These are phyloP conservation scores for Hypena proboscidalis DNA, from an alignment of 2,888 invertebrate genomes.

Conservation along the genomic window DNA sequence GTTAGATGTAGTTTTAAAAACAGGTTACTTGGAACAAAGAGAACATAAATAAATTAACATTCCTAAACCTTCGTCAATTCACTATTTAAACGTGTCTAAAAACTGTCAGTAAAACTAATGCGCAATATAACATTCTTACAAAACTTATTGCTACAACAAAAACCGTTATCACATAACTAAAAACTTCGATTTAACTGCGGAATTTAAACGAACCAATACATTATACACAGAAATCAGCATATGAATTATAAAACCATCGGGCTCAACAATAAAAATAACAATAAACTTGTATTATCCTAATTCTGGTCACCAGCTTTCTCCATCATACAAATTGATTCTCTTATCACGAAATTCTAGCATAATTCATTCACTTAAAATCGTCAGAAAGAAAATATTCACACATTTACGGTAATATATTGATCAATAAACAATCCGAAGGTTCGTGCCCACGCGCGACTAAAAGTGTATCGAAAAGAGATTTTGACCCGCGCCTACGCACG, in stretches of 20 bases:
- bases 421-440: conserved; percentile 40
- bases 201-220: conserved; percentile 11
- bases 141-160: too few relatives aligned
- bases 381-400: conserved; percentile 36
- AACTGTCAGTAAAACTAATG: too few relatives aligned
- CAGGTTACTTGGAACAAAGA: too few relatives aligned
- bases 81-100: too few relatives aligned
- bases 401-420: conserved; percentile 41
- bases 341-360: conserved; percentile 35
- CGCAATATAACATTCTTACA: too few relatives aligned
- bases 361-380: conserved; percentile 43
- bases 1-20: too few relatives aligned
- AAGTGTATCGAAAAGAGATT: conserved; percentile 38
- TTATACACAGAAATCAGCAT: conserved; percentile 24
- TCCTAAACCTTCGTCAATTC: too few relatives aligned
- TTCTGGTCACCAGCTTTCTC: conserved; percentile 30
- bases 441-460: conserved; percentile 36
- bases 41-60: too few relatives aligned
- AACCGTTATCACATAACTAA: background rate
- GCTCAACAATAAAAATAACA: conserved; percentile 34
- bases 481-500: conserved; percentile 55
- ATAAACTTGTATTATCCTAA: conserved; percentile 43
- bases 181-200: background rate
- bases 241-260: conserved; percentile 28
- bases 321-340: conserved; percentile 39